These are phyloP conservation scores for Thymallus thymallus DNA, from an alignment of 2,113 vertebrate genomes.

Conservation along the genomic window DNA sequence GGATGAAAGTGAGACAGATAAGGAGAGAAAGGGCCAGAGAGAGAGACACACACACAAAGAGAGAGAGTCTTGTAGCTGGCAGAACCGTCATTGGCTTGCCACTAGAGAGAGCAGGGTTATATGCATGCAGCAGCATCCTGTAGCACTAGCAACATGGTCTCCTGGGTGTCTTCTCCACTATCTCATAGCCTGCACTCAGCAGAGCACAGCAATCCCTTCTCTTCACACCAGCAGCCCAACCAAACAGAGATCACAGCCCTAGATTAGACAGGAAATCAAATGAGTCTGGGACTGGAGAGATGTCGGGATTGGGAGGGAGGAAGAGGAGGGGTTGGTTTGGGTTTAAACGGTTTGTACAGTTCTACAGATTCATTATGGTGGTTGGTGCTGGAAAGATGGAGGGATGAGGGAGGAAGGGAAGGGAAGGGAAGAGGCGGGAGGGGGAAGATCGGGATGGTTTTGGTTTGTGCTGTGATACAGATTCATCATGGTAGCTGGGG, in stretches of 20 bases:
- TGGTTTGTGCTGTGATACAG: neutral
- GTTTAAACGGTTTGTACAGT: neutral
- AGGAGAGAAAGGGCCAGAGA: slow-evolving; percentile 10
- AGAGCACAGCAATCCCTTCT: slow-evolving; percentile 60
- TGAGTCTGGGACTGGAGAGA: slow-evolving; percentile 55
- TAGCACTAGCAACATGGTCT: slow-evolving; percentile 49
- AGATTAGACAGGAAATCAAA: slow-evolving; percentile 67
- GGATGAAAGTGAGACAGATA: slow-evolving; percentile 28
- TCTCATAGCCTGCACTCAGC: slow-evolving; percentile 56
- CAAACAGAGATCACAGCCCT: slow-evolving; percentile 60
- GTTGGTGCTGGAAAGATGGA: neutral
- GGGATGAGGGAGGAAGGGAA: slow-evolving; percentile 4
- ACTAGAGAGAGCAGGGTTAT: slow-evolving; percentile 20
- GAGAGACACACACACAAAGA: slow-evolving; percentile 5
- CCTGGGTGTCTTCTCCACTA: slow-evolving; percentile 48
- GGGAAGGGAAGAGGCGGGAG: neutral
- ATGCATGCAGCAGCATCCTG: slow-evolving; percentile 7
- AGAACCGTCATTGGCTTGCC: slow-evolving; percentile 32
- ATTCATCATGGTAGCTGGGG: neutral
- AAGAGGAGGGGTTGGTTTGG: neutral
- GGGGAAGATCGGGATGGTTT: neutral
- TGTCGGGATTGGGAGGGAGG: slow-evolving; percentile 15
- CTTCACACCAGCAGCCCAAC: slow-evolving; percentile 46
- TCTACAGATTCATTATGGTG: neutral
- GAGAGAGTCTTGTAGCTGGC: slow-evolving; percentile 8